Conservation (phyloP, 2,888 invertebrate species). For the Stegana nigrithorax region DNA sequence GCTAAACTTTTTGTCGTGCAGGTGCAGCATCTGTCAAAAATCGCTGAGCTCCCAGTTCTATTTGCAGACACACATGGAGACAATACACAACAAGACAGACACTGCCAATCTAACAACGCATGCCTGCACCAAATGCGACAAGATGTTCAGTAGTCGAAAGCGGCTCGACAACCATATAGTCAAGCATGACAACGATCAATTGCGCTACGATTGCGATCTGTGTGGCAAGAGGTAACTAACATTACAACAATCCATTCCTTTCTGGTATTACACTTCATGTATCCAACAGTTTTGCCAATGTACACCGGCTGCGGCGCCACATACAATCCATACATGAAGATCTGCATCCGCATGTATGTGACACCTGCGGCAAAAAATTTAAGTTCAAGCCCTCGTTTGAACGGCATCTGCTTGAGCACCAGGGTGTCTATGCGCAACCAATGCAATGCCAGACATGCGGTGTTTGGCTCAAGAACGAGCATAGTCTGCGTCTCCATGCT, state of each 20-base stretch:
- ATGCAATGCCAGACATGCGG: constrained; percentile 54
- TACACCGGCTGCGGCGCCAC: constrained; percentile 53
- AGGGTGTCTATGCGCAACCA: constrained; percentile 58
- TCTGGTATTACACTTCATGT: neutral
- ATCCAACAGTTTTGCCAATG: constrained; percentile 50
- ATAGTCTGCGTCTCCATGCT: constrained; percentile 48
- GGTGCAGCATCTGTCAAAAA: constrained; percentile 48
- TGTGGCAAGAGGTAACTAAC: constrained; percentile 42
- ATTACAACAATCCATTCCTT: neutral
- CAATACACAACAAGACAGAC: constrained; percentile 48
- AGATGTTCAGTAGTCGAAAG: constrained; percentile 50
- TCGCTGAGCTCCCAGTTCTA: constrained; percentile 50
- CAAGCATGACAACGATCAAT: constrained; percentile 49
- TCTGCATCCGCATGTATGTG: constrained; percentile 55
- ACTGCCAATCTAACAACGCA: constrained; percentile 43
- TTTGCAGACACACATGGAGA: constrained; percentile 51
- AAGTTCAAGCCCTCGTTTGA: constrained; percentile 62
- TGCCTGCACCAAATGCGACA: constrained; percentile 48
- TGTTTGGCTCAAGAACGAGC: constrained; percentile 60
- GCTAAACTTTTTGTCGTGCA: constrained; percentile 5
- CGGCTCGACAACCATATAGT: constrained; percentile 42
- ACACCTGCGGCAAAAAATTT: constrained; percentile 60
- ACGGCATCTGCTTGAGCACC: constrained; percentile 54
- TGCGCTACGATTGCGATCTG: constrained; percentile 47
- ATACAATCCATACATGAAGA: constrained; percentile 59